Conservation (phyloP, 1,140 invertebrate genomes). For the Stegodyphus mimosarum region DNA sequence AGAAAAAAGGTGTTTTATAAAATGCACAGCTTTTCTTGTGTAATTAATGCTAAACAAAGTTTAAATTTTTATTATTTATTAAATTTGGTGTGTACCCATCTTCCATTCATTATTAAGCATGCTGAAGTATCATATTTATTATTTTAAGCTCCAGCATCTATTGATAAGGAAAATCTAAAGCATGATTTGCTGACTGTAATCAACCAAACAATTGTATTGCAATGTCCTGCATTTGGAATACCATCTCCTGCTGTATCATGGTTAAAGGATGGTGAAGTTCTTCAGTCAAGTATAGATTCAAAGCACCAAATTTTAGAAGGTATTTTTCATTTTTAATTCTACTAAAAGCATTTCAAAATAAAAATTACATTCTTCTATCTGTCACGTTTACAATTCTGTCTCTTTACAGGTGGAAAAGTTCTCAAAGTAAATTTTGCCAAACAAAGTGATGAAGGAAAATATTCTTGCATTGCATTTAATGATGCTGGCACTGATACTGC, state of each 20-base stretch:
- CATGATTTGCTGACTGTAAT: constrained; percentile 9
- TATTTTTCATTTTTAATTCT: not conserved
- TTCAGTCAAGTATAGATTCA: not conserved
- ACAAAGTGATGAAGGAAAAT: constrained; percentile 68
- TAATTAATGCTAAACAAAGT: too few species aligned
- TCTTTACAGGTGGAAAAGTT: constrained; percentile 47
- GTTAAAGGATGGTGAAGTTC: constrained; percentile 45
- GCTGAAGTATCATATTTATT: not conserved
- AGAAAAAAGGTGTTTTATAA: too few species aligned
- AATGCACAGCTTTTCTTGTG: too few species aligned
- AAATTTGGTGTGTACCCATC: too few species aligned
- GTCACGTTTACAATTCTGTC: not conserved
- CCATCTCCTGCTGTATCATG: constrained; percentile 49
- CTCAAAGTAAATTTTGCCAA: constrained; percentile 61
- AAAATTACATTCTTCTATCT: not conserved
- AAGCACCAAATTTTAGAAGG: constrained; percentile 52
- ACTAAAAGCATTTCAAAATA: not conserved
- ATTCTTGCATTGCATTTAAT: constrained; percentile 72
- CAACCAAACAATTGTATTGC: constrained; percentile 31
- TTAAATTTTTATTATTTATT: too few species aligned
- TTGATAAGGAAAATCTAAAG: constrained; percentile 23
- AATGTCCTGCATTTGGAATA: constrained; percentile 37
- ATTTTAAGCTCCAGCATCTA: constrained; percentile 45
- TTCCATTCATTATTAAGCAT: too few species aligned
- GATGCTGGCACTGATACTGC: constrained; percentile 70